These are phyloP conservation scores for Sinella curviseta DNA, from an alignment of 1,140 invertebrate genomes.

Conservation along the genomic window DNA sequence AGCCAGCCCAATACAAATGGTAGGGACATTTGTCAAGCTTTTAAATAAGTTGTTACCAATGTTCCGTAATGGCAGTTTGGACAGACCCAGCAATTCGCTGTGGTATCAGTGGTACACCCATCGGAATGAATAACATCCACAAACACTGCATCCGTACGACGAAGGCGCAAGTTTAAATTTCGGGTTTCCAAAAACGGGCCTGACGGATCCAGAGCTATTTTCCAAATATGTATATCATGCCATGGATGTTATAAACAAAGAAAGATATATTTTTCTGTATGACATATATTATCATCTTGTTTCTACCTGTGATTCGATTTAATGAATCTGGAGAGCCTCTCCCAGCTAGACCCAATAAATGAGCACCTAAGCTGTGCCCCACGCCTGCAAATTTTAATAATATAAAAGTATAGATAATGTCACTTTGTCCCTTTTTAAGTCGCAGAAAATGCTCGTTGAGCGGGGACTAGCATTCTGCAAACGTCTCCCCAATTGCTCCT, in stretches of 20 bases:
- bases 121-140: conserved; percentile 45
- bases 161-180: conserved; percentile 9
- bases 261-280: too few relatives aligned
- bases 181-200: conserved; percentile 32
- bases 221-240: not conserved
- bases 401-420: not conserved
- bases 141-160: conserved; percentile 30
- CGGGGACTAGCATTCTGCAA: not conserved
- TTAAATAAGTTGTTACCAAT: not conserved
- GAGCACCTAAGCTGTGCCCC: conserved; percentile 32
- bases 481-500: conserved; percentile 18
- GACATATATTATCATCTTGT: not conserved
- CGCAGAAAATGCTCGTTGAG: not conserved
- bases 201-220: conserved; percentile 33
- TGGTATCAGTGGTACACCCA: conserved; percentile 27
- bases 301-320: conserved; percentile 36
- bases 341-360: conserved; percentile 39
- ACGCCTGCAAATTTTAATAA: too few relatives aligned
- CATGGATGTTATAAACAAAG: not conserved
- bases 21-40: not conserved
- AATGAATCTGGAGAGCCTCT: conserved; percentile 23
- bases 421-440: not conserved
- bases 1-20: not conserved
- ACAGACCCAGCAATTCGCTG: conserved; percentile 37
- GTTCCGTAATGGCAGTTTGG: conserved; percentile 42